Base-by-base conservation (phyloP, 2,113 vertebrate genomes). In the Corythornis vintsioides region DNA sequence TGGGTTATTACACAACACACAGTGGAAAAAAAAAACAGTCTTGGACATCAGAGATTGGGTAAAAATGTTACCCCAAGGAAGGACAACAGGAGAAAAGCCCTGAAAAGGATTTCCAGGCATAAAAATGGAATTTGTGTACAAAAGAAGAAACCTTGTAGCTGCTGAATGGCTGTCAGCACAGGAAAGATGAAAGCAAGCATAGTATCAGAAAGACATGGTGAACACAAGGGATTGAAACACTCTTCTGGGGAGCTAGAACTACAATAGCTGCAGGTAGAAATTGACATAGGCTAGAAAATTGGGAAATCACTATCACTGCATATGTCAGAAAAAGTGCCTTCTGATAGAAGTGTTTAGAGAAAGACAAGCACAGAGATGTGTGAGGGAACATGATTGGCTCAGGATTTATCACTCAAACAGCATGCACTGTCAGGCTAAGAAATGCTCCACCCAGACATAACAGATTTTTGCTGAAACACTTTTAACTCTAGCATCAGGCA, bases 121-220 rank as follows among this genome's bases (percentile, higher is more conserved):
- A 60, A 56, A 90, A 88, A 50, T 3, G 15, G 79, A 92, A 71
- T 74, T 25, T 89, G 47, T 61, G 20, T 65, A 85, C 50, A 69
- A 67, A 80, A 89, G 71, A 31, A 80, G 66, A 87, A 72, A 52
- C 14, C 35, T 59, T 42, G 55, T 56, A 78, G 86, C 59, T 90
- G 55, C 67, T 92, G 83, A 40, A 67, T 55, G 35, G 29, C 61
- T 93, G 73, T 73, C 94, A 92, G 82, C 88, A 78, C 26, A 73
- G 50, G 18, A 40, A 72, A 85, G 50, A 45, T 24, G 14, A 89
- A 74, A 47, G 57, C 42, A 82, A 81, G 28, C 35, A 12, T 9
- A 57, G 47, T 43, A 55, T 59, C 61, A 78, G 86, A 89, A 69
- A 64, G 33, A 73, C 48, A 38, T 11, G n/a, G 57, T 33, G 52